phyloP scores from a whole-genome alignment of 2,113 vertebrate genomes.

The Anolis carolinensis region DNA sequence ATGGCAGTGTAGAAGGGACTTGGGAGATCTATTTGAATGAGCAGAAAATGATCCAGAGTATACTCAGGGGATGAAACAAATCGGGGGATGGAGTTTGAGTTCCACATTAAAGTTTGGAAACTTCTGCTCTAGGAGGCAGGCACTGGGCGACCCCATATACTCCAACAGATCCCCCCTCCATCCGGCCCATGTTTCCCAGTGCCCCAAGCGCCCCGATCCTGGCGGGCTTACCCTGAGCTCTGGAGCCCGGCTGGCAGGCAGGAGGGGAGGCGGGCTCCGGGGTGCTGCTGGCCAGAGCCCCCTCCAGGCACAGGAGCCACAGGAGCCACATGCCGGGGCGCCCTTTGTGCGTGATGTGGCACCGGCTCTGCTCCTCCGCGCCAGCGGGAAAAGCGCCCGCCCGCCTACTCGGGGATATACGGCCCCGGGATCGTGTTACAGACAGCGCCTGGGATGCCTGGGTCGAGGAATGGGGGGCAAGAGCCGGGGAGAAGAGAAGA shows the following conservation, averaged over 20 bases:
- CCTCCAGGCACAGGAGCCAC: too few relatives aligned
- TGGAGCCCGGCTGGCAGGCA: constrained; percentile 54
- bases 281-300: constrained; percentile 7
- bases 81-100: too few relatives aligned
- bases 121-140: too few relatives aligned
- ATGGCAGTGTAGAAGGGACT: too few relatives aligned
- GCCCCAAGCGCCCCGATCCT: background rate
- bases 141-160: too few relatives aligned
- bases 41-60: too few relatives aligned
- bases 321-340: constrained; percentile 55
- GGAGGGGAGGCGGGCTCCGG: background rate
- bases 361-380: constrained; percentile 45
- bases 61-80: too few relatives aligned
- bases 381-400: constrained; percentile 49
- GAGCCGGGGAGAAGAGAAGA: background rate
- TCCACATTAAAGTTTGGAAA: too few relatives aligned
- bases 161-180: too few relatives aligned
- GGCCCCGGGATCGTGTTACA: constrained; percentile 77
- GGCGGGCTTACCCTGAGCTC: constrained; percentile 73
- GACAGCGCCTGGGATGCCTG: constrained; percentile 24
- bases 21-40: too few relatives aligned
- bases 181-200: too few relatives aligned
- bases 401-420: constrained; percentile 68
- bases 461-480: constrained; percentile 56
- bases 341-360: constrained; percentile 82